A percentile compares a stretch with the other conserved stretches of the same genome.
Conservation (phyloP, 2,113 vertebrate genomes). For the Meleagris gallopavo region DNA sequence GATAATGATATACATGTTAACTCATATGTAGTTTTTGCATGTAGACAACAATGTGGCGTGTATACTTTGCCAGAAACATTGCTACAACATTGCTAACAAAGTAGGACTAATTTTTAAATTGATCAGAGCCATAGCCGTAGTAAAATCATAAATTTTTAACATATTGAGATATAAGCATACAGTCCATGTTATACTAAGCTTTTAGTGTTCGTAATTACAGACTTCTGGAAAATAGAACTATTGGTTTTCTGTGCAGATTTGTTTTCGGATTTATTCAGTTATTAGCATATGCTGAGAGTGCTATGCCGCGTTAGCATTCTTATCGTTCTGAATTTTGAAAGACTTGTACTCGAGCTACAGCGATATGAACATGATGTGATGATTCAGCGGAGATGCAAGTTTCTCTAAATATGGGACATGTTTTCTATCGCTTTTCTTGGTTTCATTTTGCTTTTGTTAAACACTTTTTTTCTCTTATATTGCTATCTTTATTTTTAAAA, state of each 20-base stretch:
- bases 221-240: neutral
- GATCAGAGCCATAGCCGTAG: conserved; percentile 2
- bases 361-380: neutral
- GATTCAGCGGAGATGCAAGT: neutral
- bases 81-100: neutral
- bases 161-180: neutral
- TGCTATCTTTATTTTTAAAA: neutral
- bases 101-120: conserved; percentile 17
- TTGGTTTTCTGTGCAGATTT: conserved; percentile 6
- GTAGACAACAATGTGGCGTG: neutral
- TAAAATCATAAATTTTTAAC: neutral
- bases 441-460: neutral
- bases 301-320: neutral
- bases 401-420: neutral
- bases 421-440: neutral
- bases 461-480: neutral
- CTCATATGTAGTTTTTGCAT: neutral
- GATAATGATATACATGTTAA: neutral
- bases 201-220: neutral
- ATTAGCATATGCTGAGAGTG: conserved; percentile 23
- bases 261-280: conserved; percentile 51
- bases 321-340: neutral
- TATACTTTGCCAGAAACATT: neutral
- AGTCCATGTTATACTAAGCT: neutral
- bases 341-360: neutral